A percentile compares a stretch with the other conserved stretches of the same genome.
These are phyloP conservation scores for Eubasilissa splendida DNA, from an alignment of 2,888 invertebrate species.

Conservation along the genomic window DNA sequence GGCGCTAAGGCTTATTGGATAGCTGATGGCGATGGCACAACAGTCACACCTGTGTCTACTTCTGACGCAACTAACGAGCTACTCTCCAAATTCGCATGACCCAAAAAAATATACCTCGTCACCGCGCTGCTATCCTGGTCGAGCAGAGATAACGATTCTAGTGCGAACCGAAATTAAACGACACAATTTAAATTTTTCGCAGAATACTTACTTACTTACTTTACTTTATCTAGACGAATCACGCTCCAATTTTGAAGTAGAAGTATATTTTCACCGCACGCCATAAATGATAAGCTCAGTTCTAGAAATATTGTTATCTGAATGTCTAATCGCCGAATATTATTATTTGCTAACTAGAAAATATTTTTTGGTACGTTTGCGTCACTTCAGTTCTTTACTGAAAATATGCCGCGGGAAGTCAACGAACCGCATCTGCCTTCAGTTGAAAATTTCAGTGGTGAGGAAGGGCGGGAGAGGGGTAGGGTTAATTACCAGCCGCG, in stretches of 20 bases:
- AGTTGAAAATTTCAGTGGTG: slow-evolving; percentile 10
- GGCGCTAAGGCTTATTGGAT: slow-evolving; percentile 38
- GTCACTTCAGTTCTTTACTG: slow-evolving; percentile 42
- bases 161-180: neutral
- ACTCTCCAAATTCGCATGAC: slow-evolving; percentile 49
- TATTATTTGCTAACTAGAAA: slow-evolving; percentile 38
- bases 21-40: slow-evolving; percentile 31
- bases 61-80: slow-evolving; percentile 46
- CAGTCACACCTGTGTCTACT: slow-evolving; percentile 40
- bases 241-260: no score
- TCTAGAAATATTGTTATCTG: slow-evolving; percentile 24
- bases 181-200: no score
- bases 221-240: no score
- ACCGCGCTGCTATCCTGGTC: slow-evolving; percentile 35
- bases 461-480: slow-evolving; percentile 61
- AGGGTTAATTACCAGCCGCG: slow-evolving; percentile 63
- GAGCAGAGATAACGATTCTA: neutral
- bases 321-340: slow-evolving; percentile 17
- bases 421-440: slow-evolving; percentile 56
- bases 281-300: slow-evolving; percentile 23
- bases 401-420: slow-evolving; percentile 49
- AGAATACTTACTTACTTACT: no score
- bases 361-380: slow-evolving; percentile 48
- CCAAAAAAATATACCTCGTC: slow-evolving; percentile 50
- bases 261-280: neutral